phyloP scores from a whole-genome alignment of 2,797 vertebrate genomes.

The Gambelia wislizenii region DNA sequence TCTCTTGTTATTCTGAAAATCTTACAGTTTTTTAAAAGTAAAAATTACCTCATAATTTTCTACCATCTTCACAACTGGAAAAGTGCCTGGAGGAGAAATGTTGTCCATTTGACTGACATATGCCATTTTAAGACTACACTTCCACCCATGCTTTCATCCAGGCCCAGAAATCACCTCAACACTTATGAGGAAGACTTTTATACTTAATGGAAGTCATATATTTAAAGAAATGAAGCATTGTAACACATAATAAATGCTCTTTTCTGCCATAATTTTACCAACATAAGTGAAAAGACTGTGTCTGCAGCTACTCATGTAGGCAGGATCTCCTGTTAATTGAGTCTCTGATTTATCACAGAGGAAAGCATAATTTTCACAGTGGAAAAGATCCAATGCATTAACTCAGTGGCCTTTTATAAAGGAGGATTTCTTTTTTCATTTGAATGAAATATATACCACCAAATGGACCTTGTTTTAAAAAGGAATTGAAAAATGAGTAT shows the following conservation, averaged over 20 bases:
- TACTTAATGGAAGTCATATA: constrained; percentile 21
- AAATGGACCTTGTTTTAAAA: constrained; percentile 34
- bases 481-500: constrained; percentile 33
- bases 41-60: background rate
- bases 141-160: constrained; percentile 9
- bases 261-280: constrained; percentile 28
- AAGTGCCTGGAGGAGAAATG: constrained; percentile 53
- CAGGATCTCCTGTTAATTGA: constrained; percentile 48
- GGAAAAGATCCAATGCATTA: constrained; percentile 51
- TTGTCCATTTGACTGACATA: constrained; percentile 52
- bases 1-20: background rate
- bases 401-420: constrained; percentile 28
- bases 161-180: constrained; percentile 29
- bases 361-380: constrained; percentile 40
- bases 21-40: too few relatives aligned
- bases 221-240: constrained; percentile 41
- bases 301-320: constrained; percentile 24
- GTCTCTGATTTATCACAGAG: constrained; percentile 38
- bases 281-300: constrained; percentile 40
- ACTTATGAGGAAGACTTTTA: constrained; percentile 43
- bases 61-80: constrained; percentile 42
- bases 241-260: constrained; percentile 38
- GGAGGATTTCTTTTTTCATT: background rate
- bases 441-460: constrained; percentile 2
- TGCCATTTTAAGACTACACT: background rate